These are phyloP conservation scores for Corythaixoides concolor DNA, from an alignment of 2,113 vertebrate genomes.

Conservation along the genomic window DNA sequence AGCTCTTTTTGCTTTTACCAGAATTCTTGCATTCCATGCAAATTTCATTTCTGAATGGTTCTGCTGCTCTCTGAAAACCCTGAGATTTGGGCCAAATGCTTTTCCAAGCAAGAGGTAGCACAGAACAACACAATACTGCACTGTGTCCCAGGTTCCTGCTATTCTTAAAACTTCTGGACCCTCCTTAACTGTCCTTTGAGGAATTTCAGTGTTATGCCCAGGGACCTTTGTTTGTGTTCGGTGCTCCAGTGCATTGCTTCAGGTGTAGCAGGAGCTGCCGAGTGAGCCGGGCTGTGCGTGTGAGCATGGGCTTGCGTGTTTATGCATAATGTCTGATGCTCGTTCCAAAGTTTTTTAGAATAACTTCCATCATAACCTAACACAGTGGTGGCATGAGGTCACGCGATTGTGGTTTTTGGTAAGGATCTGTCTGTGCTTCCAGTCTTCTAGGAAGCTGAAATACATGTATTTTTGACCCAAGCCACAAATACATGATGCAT, in stretches of 20 bases:
- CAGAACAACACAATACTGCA: not conserved
- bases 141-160: not conserved
- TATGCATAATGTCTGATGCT: no score
- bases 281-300: not conserved
- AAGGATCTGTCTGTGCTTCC: not conserved
- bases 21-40: not conserved
- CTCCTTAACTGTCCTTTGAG: no score
- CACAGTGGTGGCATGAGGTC: not conserved
- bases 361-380: not conserved
- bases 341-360: not conserved
- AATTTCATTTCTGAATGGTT: not conserved
- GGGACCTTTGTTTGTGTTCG: not conserved
- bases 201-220: not conserved
- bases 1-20: not conserved
- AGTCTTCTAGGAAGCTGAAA: not conserved
- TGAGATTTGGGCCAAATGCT: not conserved
- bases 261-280: not conserved
- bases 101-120: not conserved
- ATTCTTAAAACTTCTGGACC: not conserved
- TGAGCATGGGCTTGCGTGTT: accelerated
- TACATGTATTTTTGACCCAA: not conserved
- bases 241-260: not conserved
- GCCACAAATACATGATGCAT: not conserved
- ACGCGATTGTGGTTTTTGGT: accelerated
- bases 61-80: not conserved